Conservation (phyloP, 2,888 invertebrate genomes). For the Acanthosoma haemorrhoidale region DNA sequence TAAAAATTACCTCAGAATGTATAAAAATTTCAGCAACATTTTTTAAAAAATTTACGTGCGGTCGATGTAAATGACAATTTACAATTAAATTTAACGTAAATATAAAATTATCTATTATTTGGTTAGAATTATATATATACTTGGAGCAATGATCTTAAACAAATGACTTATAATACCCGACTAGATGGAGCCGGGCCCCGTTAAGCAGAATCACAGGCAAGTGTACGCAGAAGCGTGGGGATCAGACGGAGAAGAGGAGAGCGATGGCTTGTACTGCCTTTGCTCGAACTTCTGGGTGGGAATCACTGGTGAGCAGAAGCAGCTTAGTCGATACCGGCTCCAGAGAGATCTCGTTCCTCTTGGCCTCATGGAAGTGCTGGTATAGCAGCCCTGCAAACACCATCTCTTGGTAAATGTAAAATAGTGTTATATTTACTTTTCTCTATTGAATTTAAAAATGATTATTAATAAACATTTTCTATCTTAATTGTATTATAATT, state of each 20-base stretch:
- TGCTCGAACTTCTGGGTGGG: constrained; percentile 53
- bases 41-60: too few relatives aligned
- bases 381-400: constrained; percentile 47
- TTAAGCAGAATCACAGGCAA: not conserved
- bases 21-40: too few relatives aligned
- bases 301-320: constrained; percentile 54
- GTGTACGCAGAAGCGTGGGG: not conserved
- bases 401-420: not conserved
- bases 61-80: too few relatives aligned
- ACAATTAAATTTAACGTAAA: too few relatives aligned
- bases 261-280: constrained; percentile 54
- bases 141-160: not conserved
- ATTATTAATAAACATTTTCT: not conserved
- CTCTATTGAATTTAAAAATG: not conserved
- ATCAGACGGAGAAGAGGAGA: constrained; percentile 35
- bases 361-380: constrained; percentile 42
- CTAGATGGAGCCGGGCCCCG: not conserved
- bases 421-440: not conserved
- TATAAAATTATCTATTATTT: too few relatives aligned
- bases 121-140: too few relatives aligned
- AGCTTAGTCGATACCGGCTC: constrained; percentile 51
- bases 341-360: constrained; percentile 45
- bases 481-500: too few relatives aligned
- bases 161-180: not conserved
- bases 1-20: too few relatives aligned